Evolutionary conservation across 2,888 invertebrate species (phyloP).

Genomic region (Odontocerum albicorne): DNA sequence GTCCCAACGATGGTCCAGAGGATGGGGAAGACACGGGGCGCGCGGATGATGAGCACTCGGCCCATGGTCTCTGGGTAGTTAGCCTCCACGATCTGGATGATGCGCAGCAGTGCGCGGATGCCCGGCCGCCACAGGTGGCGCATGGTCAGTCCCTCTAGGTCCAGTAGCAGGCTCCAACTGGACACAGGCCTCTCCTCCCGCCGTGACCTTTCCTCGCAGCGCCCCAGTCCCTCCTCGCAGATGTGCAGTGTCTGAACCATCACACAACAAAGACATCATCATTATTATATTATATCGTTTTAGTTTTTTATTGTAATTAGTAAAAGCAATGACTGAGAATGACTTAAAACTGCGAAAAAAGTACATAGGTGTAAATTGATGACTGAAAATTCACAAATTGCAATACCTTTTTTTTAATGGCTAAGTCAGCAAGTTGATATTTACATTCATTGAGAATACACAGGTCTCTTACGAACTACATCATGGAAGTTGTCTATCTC

Average conservation of each 20-base stretch:
- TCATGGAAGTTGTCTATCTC: too few relatives aligned
- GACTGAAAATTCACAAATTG: too few relatives aligned
- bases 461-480: too few relatives aligned
- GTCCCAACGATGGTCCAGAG: slow-evolving; percentile 94
- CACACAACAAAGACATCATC: too few relatives aligned
- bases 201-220: slow-evolving; percentile 84
- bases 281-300: too few relatives aligned
- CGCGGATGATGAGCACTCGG: slow-evolving; percentile 84
- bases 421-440: too few relatives aligned
- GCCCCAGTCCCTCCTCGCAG: slow-evolving; percentile 87
- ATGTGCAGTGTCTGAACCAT: slow-evolving; percentile 72
- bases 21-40: slow-evolving; percentile 92
- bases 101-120: slow-evolving; percentile 69
- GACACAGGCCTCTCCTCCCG: slow-evolving; percentile 81
- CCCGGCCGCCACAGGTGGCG: slow-evolving; percentile 94
- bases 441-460: too few relatives aligned
- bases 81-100: slow-evolving; percentile 76
- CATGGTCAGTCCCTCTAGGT: slow-evolving; percentile 94
- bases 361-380: too few relatives aligned
- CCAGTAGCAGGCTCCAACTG: slow-evolving; percentile 88
- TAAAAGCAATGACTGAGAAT: too few relatives aligned
- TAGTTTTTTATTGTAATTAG: too few relatives aligned
- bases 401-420: too few relatives aligned
- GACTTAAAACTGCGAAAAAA: too few relatives aligned
- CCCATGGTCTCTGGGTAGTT: slow-evolving; percentile 97